Percentiles rank a stretch among this genome's conserved stretches.
These are phyloP conservation scores for Piezodorus guildinii DNA, from an alignment of 1,140 invertebrate species.

Conservation along the genomic window DNA sequence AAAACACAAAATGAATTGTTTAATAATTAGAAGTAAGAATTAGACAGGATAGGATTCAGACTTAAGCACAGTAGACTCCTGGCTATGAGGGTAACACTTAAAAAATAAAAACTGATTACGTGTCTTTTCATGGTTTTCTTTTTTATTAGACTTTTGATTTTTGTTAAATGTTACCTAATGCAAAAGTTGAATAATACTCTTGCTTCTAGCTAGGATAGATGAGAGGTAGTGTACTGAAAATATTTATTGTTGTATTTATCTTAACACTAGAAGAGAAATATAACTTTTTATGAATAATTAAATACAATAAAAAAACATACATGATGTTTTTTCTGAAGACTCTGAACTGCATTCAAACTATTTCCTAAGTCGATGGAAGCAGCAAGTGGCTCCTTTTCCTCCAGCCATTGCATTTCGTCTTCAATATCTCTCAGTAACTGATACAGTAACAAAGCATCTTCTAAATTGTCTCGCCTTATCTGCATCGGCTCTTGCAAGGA, in stretches of 20 bases:
- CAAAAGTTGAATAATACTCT: no score
- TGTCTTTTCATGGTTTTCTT: no score
- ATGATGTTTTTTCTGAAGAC: constrained; percentile 92
- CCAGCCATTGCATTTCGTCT: constrained; percentile 73
- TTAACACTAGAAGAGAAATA: neutral
- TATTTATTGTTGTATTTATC: no score
- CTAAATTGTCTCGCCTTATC: constrained; percentile 76
- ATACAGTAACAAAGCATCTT: constrained; percentile 73
- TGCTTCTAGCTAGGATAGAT: no score
- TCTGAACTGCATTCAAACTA: constrained; percentile 82
- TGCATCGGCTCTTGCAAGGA: constrained; percentile 79
- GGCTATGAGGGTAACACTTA: no score
- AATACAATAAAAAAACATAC: constrained; percentile 27
- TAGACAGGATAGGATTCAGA: no score
- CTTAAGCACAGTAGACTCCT: neutral
- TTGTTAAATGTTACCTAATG: no score
- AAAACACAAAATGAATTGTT: neutral
- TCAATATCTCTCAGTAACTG: constrained; percentile 76
- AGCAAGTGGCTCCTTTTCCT: constrained; percentile 75
- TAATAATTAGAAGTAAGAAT: neutral
- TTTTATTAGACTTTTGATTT: no score
- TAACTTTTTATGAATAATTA: constrained; percentile 3
- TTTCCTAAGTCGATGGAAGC: constrained; percentile 63
- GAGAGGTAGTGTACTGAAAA: no score
- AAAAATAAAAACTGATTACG: no score